Percentiles rank a stretch among this genome's conserved stretches.
phyloP scores from a whole-genome alignment of 2,113 vertebrate genomes.

The Eretmochelys imbricata region DNA sequence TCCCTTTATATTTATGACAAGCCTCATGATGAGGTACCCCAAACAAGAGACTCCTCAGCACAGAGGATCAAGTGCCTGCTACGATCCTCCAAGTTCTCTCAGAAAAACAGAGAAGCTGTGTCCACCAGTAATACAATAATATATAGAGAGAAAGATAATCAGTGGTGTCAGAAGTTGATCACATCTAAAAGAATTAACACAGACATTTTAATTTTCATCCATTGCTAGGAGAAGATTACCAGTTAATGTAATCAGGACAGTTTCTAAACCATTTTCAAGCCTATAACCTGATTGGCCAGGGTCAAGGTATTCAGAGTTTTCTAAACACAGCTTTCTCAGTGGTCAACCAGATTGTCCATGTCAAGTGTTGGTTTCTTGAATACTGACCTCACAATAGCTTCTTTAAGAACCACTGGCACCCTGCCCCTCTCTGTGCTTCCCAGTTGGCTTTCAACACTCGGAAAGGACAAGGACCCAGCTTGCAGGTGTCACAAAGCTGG shows the following conservation, averaged over 20 bases:
- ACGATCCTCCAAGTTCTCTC: neutral
- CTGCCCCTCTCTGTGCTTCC: neutral
- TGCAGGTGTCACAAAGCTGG: neutral
- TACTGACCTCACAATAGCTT: neutral
- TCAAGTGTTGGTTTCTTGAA: neutral
- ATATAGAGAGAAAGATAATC: neutral
- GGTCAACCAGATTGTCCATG: neutral
- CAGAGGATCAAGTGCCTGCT: neutral
- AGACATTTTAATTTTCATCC: neutral
- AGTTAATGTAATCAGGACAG: neutral
- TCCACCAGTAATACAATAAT: neutral
- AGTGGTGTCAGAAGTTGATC: neutral
- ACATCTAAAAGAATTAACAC: neutral
- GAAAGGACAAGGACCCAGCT: neutral
- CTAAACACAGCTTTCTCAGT: neutral
- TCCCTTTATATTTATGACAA: too few relatives aligned
- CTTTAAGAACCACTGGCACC: neutral
- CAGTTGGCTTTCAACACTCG: neutral
- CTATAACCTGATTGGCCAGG: neutral
- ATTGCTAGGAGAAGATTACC: neutral
- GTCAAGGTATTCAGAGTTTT: neutral
- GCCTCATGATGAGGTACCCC: neutral
- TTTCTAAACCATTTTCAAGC: neutral
- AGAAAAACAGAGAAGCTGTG: neutral
- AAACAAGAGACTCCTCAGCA: neutral